phyloP scores from a whole-genome alignment of 2,797 vertebrate species.

The Oceanodroma leucorhoa region DNA sequence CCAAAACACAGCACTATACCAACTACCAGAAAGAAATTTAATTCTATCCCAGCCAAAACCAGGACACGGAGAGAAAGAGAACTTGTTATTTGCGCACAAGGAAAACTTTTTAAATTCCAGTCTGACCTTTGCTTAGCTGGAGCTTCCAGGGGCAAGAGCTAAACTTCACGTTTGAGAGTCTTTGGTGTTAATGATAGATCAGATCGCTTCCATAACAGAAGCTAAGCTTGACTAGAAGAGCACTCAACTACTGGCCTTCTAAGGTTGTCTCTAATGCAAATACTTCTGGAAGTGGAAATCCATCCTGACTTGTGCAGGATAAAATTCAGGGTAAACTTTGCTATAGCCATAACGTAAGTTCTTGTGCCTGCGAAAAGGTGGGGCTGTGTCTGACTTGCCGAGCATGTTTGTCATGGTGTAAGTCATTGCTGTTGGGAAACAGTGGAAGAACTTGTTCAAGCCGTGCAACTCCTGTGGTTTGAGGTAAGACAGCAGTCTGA shows the following conservation, averaged over 20 bases:
- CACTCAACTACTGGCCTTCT: neutral
- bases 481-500: neutral
- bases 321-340: neutral
- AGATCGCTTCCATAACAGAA: neutral
- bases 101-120: neutral
- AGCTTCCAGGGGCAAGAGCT: neutral
- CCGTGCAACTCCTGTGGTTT: neutral
- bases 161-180: neutral
- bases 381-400: neutral
- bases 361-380: neutral
- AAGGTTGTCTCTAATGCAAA: neutral
- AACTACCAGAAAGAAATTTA: too few species aligned
- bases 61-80: neutral
- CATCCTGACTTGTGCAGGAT: accelerated
- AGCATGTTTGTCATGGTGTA: neutral
- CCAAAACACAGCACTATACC: too few species aligned
- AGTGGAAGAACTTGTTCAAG: neutral
- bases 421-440: neutral
- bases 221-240: neutral
- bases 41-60: too few species aligned
- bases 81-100: neutral
- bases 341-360: accelerated
- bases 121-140: neutral
- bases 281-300: neutral
- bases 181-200: neutral